Evolutionary conservation across 2,797 vertebrate genomes (phyloP), one percentile per base, ranked within the genome.

Genomic region (Moxostoma hubbsi): DNA sequence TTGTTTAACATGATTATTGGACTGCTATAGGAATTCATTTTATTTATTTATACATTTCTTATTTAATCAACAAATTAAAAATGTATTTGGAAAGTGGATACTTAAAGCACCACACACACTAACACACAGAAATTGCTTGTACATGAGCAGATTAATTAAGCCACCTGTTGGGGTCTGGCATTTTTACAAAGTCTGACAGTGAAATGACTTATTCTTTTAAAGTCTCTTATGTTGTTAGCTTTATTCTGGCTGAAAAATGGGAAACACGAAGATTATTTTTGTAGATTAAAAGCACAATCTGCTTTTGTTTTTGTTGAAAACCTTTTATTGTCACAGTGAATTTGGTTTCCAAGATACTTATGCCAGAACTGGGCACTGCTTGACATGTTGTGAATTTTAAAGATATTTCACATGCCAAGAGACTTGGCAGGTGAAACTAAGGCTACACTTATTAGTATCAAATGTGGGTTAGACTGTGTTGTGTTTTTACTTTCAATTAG

Each of bases 111-210:
- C 16, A 58, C 54, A 72, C 4, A 2, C 45, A 58, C 54, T 58
- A 4, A 4, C 13, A 78, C 50, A 61, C 71, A 75, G 53, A 83
- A 83, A 75, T 59, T 61, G 65, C 50, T 57, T 79, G 57, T 67
- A 58, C 63, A 72, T 1, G 43, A 81, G 53, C 73, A 71, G 87
- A 88, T 89, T 84, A 86, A 86, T 90, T 90, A 89, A 89, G 89
- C 89, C 91, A 92, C 88, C 91, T 93, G 90, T 90, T 90, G 88
- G 70, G 58, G 69, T 70, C 81, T 90, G 89, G 85, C 86, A 81
- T 85, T 86, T 76, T 89, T 88, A 86, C 84, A 88, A 84, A 4
- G 72, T 51, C 76, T 86, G 70, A 77, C 81, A 61, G 78, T 81
- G 71, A 87, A 87, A 82, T 72, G 50, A 73, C 79, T 75, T 83